phyloP scores from a whole-genome alignment of 2,113 vertebrate species.

The Catharus minimus region DNA sequence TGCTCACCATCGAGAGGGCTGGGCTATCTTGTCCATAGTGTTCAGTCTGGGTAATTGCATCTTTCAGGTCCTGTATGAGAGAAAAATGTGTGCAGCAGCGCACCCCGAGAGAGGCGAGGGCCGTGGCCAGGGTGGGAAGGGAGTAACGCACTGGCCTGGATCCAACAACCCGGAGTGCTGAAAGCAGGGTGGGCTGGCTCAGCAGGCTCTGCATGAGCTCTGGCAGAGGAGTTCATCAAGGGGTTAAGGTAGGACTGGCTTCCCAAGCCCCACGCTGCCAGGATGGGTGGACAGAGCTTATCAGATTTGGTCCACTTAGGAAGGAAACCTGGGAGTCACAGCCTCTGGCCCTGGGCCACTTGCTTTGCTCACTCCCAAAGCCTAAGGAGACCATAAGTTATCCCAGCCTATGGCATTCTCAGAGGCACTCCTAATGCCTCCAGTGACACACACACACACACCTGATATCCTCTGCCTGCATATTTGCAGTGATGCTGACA shows the following conservation, averaged over 20 bases:
- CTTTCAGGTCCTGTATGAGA: slow-evolving; percentile 70
- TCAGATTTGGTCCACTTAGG: background rate
- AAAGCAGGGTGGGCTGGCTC: background rate
- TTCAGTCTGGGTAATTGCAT: slow-evolving; percentile 71
- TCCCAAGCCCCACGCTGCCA: background rate
- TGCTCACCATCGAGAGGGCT: slow-evolving; percentile 63
- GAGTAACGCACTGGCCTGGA: background rate
- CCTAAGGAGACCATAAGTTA: background rate
- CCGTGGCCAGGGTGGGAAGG: background rate
- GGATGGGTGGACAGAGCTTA: background rate
- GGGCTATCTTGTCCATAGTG: slow-evolving; percentile 68
- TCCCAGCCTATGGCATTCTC: background rate
- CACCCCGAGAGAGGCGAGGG: slow-evolving; percentile 3
- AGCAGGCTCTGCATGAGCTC: background rate
- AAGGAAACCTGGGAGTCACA: background rate
- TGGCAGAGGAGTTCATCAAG: background rate
- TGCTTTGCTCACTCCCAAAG: background rate
- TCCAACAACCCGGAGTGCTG: background rate
- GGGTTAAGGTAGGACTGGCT: background rate
- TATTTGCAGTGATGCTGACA: background rate
- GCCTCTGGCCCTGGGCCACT: background rate
- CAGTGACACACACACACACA: background rate
- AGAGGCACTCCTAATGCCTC: background rate
- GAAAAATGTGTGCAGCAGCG: slow-evolving; percentile 57
- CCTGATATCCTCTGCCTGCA: accelerated